Percentiles rank a stretch among this genome's conserved stretches.
These are phyloP conservation scores for Clarias gariepinus DNA, from an alignment of 2,113 vertebrate genomes.

Conservation along the genomic window DNA sequence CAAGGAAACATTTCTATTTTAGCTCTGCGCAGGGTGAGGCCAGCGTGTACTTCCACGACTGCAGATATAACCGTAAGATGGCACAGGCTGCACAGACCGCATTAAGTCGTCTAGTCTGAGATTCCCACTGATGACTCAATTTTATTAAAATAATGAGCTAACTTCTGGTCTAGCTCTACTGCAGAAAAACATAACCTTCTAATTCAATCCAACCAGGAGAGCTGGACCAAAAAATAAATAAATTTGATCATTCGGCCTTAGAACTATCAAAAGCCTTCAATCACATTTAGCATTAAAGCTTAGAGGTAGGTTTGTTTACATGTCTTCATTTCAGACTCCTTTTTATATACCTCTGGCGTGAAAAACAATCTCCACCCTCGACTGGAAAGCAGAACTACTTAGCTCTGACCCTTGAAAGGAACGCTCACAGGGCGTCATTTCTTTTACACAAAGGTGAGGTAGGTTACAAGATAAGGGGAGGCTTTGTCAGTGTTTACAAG, in stretches of 20 bases:
- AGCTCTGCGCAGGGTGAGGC: not conserved
- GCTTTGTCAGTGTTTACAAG: not conserved
- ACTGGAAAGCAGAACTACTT: not conserved
- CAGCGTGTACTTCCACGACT: not conserved
- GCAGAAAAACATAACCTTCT: not conserved
- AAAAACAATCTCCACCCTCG: not conserved
- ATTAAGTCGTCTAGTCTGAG: not conserved
- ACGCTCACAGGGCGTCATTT: not conserved
- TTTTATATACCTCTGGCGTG: not conserved
- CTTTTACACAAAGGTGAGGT: not conserved
- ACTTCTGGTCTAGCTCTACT: not conserved
- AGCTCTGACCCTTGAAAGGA: not conserved
- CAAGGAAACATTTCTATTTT: not conserved
- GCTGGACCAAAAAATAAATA: constrained; percentile 3
- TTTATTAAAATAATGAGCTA: not conserved
- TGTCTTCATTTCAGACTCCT: not conserved
- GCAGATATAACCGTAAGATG: not conserved
- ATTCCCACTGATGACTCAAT: constrained; percentile 19
- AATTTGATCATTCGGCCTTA: not conserved
- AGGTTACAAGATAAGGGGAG: not conserved
- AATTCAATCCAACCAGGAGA: not conserved
- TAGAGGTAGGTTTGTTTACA: not conserved
- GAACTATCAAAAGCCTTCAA: not conserved
- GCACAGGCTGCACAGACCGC: not conserved
- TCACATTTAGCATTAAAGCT: constrained; percentile 13